Percentiles rank a stretch among this genome's conserved stretches.
These are phyloP conservation scores for Chiridota heheva DNA, from an alignment of 35 echinoderm and acorn worm species.

Conservation along the genomic window DNA sequence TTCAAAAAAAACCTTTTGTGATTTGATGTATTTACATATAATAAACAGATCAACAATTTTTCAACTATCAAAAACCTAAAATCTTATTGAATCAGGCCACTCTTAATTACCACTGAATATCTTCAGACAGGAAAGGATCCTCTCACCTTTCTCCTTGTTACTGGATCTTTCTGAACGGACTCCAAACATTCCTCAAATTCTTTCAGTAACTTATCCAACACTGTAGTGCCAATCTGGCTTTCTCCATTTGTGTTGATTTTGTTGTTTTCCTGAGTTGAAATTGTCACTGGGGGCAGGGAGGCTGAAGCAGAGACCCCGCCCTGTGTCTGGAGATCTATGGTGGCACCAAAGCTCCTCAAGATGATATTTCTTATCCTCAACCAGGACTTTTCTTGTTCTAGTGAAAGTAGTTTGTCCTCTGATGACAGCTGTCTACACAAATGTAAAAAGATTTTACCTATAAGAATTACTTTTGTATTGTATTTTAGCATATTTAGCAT, in stretches of 20 bases:
- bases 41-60: no score
- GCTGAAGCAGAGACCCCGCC: slow-evolving; percentile 39
- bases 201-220: neutral
- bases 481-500: no score
- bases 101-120: neutral
- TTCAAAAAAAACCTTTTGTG: no score
- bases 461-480: no score
- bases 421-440: slow-evolving; percentile 51
- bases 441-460: neutral
- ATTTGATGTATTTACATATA: no score
- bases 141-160: slow-evolving; percentile 15
- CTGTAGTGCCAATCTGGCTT: neutral
- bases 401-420: slow-evolving; percentile 58
- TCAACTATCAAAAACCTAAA: no score
- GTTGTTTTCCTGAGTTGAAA: neutral
- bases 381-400: slow-evolving; percentile 67
- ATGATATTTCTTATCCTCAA: slow-evolving; percentile 59
- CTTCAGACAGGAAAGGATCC: neutral
- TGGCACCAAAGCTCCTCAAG: slow-evolving; percentile 55
- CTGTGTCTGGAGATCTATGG: slow-evolving; percentile 54
- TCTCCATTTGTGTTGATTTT: slow-evolving; percentile 3
- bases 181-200: slow-evolving; percentile 19
- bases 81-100: no score
- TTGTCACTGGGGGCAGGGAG: no score
- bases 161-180: neutral